A percentile compares a stretch with the other conserved stretches of the same genome.
These are phyloP conservation scores for Tauraco erythrolophus DNA, from an alignment of 2,113 vertebrate genomes.

Conservation along the genomic window DNA sequence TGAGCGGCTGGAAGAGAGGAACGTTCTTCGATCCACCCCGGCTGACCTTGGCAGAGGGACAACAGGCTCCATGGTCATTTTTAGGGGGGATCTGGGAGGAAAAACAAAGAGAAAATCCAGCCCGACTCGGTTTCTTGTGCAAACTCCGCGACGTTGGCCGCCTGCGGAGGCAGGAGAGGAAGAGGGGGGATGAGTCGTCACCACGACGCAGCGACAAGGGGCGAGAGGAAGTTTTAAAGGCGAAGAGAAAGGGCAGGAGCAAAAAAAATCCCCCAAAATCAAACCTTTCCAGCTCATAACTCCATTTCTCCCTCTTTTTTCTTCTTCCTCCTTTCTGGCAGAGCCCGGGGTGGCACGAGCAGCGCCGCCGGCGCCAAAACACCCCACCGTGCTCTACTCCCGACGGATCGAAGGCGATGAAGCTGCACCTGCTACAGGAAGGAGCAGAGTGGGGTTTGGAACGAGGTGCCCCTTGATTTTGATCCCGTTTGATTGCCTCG, in stretches of 20 bases:
- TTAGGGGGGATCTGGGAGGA: neutral
- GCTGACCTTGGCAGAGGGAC: neutral
- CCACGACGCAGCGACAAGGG: neutral
- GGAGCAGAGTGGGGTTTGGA: neutral
- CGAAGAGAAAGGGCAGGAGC: neutral
- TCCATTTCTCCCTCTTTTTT: rapidly evolving
- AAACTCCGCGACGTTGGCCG: neutral
- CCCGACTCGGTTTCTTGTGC: neutral
- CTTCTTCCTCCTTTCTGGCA: neutral
- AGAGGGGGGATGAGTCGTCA: neutral
- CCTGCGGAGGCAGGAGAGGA: neutral
- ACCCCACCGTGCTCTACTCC: neutral
- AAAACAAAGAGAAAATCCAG: neutral
- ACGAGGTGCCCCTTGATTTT: neutral
- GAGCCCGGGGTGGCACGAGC: neutral
- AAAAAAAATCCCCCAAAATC: neutral
- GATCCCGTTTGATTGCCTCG: neutral
- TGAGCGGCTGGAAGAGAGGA: neutral
- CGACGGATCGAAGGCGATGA: neutral
- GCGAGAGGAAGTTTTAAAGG: neutral
- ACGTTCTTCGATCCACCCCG: neutral
- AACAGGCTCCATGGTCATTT: neutral
- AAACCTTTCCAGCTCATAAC: neutral
- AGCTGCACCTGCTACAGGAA: neutral
- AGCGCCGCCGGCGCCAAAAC: neutral